phyloP scores from a whole-genome alignment of 2,888 invertebrate genomes.

The Thumatha senex region DNA sequence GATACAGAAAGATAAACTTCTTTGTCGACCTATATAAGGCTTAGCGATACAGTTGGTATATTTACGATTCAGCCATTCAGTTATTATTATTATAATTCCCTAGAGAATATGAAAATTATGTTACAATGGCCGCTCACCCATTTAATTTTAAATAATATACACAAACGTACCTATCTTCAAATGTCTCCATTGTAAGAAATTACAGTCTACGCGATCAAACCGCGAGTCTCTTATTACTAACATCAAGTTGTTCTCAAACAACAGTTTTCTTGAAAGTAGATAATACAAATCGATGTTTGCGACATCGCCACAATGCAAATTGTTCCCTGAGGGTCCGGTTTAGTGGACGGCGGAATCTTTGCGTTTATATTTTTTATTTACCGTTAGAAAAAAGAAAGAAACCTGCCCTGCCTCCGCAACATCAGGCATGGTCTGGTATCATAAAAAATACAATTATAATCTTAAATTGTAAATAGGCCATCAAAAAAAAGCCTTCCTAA shows the following conservation, averaged over 20 bases:
- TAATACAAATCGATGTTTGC: slow-evolving; percentile 22
- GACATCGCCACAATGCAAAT: slow-evolving; percentile 31
- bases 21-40: neutral
- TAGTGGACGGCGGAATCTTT: slow-evolving; percentile 14
- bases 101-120: neutral
- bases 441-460: too few species aligned
- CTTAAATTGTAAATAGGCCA: too few species aligned
- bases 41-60: neutral
- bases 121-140: neutral
- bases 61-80: too few species aligned
- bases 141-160: neutral
- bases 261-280: slow-evolving; percentile 35
- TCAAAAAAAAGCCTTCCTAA: too few species aligned
- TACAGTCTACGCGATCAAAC: slow-evolving; percentile 33
- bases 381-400: too few species aligned
- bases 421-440: too few species aligned
- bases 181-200: slow-evolving; percentile 55
- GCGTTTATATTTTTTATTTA: slow-evolving; percentile 18
- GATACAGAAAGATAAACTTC: neutral
- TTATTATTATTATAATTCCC: neutral
- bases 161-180: slow-evolving; percentile 41
- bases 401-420: too few species aligned
- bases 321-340: slow-evolving; percentile 22
- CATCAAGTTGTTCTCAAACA: slow-evolving; percentile 31
- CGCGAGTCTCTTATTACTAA: slow-evolving; percentile 29